phyloP scores from a whole-genome alignment of 1,140 invertebrate genomes.

The Ceratosolen fusciceps region DNA sequence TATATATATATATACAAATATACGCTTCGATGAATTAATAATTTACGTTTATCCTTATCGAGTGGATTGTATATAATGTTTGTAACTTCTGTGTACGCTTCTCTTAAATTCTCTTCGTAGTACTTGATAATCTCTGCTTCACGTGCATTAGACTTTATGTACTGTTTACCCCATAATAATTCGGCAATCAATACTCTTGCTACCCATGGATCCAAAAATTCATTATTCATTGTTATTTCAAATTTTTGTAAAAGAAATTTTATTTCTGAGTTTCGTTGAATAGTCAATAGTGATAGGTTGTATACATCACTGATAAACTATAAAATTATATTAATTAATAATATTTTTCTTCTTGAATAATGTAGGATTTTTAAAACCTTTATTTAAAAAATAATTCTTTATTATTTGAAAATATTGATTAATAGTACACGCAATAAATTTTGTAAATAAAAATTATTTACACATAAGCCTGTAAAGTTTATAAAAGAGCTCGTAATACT shows the following conservation, averaged over 20 bases:
- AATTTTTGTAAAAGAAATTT: conserved; percentile 76
- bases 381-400: not conserved
- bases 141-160: conserved; percentile 77
- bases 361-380: not conserved
- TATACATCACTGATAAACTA: conserved; percentile 52
- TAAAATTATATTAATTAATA: not conserved
- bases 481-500: no score
- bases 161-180: conserved; percentile 82
- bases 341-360: not conserved
- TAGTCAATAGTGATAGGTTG: conserved; percentile 80
- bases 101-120: conserved; percentile 75
- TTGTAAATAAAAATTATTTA: not conserved
- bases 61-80: conserved; percentile 17
- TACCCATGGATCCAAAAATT: conserved; percentile 78
- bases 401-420: no score
- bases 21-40: not conserved
- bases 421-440: not conserved
- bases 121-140: conserved; percentile 78
- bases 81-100: conserved; percentile 65
- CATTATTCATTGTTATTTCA: conserved; percentile 77
- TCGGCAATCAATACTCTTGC: conserved; percentile 85
- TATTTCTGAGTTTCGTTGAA: conserved; percentile 78
- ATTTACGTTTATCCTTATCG: not conserved
- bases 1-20: not conserved
- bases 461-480: not conserved